These are phyloP conservation scores for Xylocopa sonorina DNA, from an alignment of 1,140 invertebrate species.

Conservation along the genomic window DNA sequence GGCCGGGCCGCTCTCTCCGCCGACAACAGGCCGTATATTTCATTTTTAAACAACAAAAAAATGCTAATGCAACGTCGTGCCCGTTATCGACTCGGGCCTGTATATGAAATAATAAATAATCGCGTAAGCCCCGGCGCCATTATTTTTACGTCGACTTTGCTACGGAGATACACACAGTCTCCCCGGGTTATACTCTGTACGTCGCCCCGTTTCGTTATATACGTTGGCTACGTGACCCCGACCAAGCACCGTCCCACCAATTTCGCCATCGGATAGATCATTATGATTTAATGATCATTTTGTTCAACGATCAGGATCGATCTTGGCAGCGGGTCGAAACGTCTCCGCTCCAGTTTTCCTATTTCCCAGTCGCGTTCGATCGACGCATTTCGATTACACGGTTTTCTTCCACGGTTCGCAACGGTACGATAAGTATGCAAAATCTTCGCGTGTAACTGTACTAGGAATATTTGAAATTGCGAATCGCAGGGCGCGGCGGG, in stretches of 20 bases:
- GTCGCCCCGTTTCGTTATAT: slow-evolving; percentile 63
- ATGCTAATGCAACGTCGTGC: slow-evolving; percentile 77
- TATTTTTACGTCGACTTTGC: slow-evolving; percentile 77
- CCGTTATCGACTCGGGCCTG: slow-evolving; percentile 77
- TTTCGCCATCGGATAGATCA: slow-evolving; percentile 53
- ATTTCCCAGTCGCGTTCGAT: not conserved
- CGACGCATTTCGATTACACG: not conserved
- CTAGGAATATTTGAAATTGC: slow-evolving; percentile 47
- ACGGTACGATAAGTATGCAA: slow-evolving; percentile 43
- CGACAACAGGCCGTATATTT: slow-evolving; percentile 77
- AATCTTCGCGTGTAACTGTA: slow-evolving; percentile 47
- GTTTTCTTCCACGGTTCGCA: not conserved
- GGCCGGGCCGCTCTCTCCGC: slow-evolving; percentile 71
- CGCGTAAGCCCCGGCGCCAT: slow-evolving; percentile 75
- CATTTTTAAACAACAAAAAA: slow-evolving; percentile 82
- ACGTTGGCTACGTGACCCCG: slow-evolving; percentile 66
- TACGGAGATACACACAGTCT: slow-evolving; percentile 73
- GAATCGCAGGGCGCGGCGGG: slow-evolving; percentile 17
- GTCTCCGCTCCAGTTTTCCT: not conserved
- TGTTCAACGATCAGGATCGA: slow-evolving; percentile 20
- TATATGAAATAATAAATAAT: slow-evolving; percentile 81
- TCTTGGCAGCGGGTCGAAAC: not conserved
- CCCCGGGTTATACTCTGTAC: slow-evolving; percentile 68
- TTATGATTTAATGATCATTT: too few relatives aligned
- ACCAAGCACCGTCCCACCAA: slow-evolving; percentile 22